Percentiles rank a stretch among this genome's conserved stretches.
Evolutionary conservation across 37 sponge, comb jelly and placozoan species (phyloP).

Genomic region (Agelas oroides): DNA sequence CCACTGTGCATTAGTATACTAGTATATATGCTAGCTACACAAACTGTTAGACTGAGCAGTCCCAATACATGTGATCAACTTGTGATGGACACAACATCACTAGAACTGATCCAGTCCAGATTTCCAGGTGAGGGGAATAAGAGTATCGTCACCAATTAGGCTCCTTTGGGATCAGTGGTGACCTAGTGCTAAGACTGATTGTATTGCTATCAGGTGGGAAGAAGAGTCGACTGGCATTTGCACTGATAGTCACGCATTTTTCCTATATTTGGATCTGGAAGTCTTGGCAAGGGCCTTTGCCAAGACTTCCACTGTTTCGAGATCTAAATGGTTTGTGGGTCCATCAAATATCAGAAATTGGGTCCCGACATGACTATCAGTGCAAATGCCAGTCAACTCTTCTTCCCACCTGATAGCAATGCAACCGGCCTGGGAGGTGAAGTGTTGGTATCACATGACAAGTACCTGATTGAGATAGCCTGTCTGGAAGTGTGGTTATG

Average conservation of each 20-base stretch:
- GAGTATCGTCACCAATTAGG: no score
- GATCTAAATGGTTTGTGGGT: constrained; percentile 93
- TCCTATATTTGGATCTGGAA: no score
- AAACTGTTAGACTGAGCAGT: no score
- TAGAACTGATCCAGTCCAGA: no score
- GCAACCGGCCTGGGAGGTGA: constrained; percentile 88
- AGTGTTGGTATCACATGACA: constrained; percentile 91
- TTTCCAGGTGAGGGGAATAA: no score
- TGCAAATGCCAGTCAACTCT: constrained; percentile 85
- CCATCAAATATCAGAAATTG: constrained; percentile 89
- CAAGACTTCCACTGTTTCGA: constrained; percentile 89
- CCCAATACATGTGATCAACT: no score
- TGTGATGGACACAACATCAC: constrained; percentile 63
- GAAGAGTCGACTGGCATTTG: constrained; percentile 86
- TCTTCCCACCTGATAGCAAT: constrained; percentile 63
- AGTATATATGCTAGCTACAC: no score
- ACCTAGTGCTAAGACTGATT: no score
- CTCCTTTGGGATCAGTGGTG: no score
- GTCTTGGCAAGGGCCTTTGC: constrained; percentile 59
- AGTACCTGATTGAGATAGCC: constrained; percentile 74
- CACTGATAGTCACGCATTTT: constrained; percentile 68
- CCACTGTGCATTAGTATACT: no score
- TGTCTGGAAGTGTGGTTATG: constrained; percentile 89
- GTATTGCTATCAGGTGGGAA: no score
- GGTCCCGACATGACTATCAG: constrained; percentile 74